Percentiles rank a stretch among this genome's conserved stretches.
Conservation (phyloP, 2,113 vertebrate genomes). For the Chlorodrepanis virens region DNA sequence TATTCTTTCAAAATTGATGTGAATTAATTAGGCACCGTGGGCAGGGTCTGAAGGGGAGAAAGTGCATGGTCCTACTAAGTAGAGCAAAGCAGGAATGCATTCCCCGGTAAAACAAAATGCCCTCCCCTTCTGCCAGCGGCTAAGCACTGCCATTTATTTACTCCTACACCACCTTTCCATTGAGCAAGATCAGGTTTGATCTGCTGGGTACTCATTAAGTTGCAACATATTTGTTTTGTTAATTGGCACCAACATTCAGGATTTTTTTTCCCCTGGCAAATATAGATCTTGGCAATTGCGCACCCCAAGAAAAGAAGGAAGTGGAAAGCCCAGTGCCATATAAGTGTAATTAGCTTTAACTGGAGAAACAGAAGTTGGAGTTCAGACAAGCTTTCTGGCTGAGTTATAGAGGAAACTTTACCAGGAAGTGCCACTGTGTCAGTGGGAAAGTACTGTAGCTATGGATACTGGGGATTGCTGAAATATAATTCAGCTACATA, state of each 20-base stretch:
- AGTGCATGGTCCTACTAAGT: constrained; percentile 25
- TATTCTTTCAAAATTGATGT: constrained; percentile 59
- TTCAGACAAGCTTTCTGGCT: constrained; percentile 42
- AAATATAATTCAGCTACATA: constrained; percentile 59
- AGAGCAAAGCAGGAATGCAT: constrained; percentile 23
- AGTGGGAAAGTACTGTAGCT: constrained; percentile 58
- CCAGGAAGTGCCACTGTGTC: constrained; percentile 32
- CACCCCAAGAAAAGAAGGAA: constrained; percentile 19
- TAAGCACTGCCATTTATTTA: constrained; percentile 10
- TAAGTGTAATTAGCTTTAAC: constrained; percentile 37
- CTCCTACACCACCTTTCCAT: background rate
- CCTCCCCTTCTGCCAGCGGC: background rate
- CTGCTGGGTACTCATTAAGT: constrained; percentile 1
- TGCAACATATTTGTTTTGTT: constrained; percentile 40
- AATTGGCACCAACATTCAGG: constrained; percentile 28
- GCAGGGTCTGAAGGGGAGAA: constrained; percentile 38
- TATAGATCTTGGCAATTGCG: constrained; percentile 26
- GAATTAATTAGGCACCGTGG: constrained; percentile 47
- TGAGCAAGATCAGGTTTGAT: background rate
- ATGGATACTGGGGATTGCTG: constrained; percentile 62
- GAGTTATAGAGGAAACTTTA: constrained; percentile 38
- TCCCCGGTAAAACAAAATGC: constrained; percentile 26
- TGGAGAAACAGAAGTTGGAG: constrained; percentile 42
- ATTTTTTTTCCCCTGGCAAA: background rate
- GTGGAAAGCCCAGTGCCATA: background rate